These are phyloP conservation scores for Acrobeloides nanus DNA, from an alignment of 2,888 invertebrate species.

Conservation along the genomic window DNA sequence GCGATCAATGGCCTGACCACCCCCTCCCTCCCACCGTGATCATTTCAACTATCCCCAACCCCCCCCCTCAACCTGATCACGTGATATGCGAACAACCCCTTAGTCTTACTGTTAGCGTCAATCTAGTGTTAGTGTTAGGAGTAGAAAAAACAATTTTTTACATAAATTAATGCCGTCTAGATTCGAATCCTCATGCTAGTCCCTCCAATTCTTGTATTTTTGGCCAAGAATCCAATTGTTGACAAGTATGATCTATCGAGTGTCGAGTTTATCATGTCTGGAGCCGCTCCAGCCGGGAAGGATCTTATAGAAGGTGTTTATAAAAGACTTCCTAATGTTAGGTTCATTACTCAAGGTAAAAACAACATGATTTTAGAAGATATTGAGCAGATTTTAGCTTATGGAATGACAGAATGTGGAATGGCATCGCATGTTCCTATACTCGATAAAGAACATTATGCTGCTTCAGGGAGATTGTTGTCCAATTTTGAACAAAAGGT, in stretches of 20 bases:
- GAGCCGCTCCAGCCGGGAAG: constrained; percentile 21
- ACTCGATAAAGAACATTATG: background rate
- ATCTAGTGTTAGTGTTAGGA: too few relatives aligned
- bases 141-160: too few relatives aligned
- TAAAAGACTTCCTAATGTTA: constrained; percentile 7
- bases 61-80: too few relatives aligned
- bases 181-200: too few relatives aligned
- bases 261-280: constrained; percentile 58
- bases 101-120: too few relatives aligned
- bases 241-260: constrained; percentile 69
- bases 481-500: constrained; percentile 31
- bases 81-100: too few relatives aligned
- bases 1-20: too few relatives aligned
- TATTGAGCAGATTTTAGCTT: constrained; percentile 16
- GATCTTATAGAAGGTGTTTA: constrained; percentile 18
- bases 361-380: constrained; percentile 9
- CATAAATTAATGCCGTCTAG: too few relatives aligned
- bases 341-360: constrained; percentile 12
- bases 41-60: too few relatives aligned
- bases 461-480: constrained; percentile 22
- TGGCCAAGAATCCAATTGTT: constrained; percentile 62
- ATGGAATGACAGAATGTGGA: constrained; percentile 31
- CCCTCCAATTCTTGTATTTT: constrained; percentile 60
- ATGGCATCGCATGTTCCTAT: constrained; percentile 13
- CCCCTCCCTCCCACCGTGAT: too few relatives aligned